Conservation (phyloP, 2,888 invertebrate species). For the Candidula unifasciata region DNA sequence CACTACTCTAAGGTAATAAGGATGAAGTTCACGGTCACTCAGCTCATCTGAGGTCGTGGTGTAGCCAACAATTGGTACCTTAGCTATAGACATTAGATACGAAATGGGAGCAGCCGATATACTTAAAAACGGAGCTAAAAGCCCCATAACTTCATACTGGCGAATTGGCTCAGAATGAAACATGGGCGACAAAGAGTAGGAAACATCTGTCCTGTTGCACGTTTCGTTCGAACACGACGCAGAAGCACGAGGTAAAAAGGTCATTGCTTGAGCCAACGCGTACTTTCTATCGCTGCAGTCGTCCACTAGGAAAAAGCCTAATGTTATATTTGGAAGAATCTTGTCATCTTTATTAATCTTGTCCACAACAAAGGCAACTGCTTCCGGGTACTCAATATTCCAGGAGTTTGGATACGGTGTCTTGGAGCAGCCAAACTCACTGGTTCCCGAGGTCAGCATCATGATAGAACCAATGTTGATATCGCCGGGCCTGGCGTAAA, state of each 20-base stretch:
- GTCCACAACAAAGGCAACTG: conserved; percentile 36
- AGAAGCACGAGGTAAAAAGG: conserved; percentile 18
- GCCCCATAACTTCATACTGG: conserved; percentile 59
- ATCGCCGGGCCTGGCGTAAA: conserved; percentile 28
- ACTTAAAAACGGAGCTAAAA: conserved; percentile 61
- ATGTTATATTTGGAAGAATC: conserved; percentile 17
- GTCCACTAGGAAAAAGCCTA: conserved; percentile 24
- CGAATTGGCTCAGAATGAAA: neutral
- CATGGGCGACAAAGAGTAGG: neutral
- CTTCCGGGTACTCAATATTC: conserved; percentile 28
- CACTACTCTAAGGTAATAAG: conserved; percentile 67
- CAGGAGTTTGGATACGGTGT: conserved; percentile 14
- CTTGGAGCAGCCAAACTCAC: conserved; percentile 1
- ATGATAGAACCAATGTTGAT: conserved; percentile 33
- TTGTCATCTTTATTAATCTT: conserved; percentile 23
- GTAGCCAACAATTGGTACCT: conserved; percentile 55
- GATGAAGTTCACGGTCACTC: conserved; percentile 60
- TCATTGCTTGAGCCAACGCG: conserved; percentile 25
- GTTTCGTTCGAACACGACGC: neutral
- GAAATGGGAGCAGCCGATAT: conserved; percentile 60
- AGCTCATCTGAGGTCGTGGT: conserved; percentile 62
- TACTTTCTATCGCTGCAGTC: conserved; percentile 10
- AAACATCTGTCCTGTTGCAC: neutral
- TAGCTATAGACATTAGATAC: conserved; percentile 52
- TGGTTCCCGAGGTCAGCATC: neutral